Conservation (phyloP, 2,797 vertebrate species). For the Brotula barbata region DNA sequence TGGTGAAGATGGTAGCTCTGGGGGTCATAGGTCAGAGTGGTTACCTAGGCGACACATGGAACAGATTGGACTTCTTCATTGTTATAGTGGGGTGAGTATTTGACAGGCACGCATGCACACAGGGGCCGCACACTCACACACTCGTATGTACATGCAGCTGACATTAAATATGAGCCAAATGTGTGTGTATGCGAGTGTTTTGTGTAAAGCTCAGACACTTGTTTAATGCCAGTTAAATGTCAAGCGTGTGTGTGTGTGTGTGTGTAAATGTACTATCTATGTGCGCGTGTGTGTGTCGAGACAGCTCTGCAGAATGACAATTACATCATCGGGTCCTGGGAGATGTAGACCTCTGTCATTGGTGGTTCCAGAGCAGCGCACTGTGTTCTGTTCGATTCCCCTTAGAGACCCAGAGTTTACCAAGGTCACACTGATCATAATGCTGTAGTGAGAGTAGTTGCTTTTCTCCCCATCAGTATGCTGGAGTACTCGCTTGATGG, state of each 20-base stretch:
- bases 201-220: slow-evolving; percentile 74
- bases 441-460: slow-evolving; percentile 46
- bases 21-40: slow-evolving; percentile 93
- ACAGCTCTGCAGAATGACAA: slow-evolving; percentile 67
- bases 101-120: slow-evolving; percentile 35
- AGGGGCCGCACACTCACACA: slow-evolving; percentile 7
- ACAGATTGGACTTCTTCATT: slow-evolving; percentile 97
- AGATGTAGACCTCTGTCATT: slow-evolving; percentile 62
- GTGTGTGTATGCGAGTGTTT: slow-evolving; percentile 63
- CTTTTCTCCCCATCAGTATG: slow-evolving; percentile 82
- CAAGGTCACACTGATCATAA: slow-evolving; percentile 65
- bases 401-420: slow-evolving; percentile 41
- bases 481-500: slow-evolving; percentile 97
- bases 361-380: slow-evolving; percentile 62
- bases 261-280: slow-evolving; percentile 14
- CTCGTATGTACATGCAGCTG: slow-evolving; percentile 44
- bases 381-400: slow-evolving; percentile 50
- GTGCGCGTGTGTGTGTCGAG: slow-evolving; percentile 12
- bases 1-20: slow-evolving; percentile 95
- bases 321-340: slow-evolving; percentile 54
- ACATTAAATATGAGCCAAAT: slow-evolving; percentile 78
- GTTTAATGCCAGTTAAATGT: slow-evolving; percentile 85
- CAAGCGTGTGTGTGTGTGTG: slow-evolving; percentile 66
- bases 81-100: slow-evolving; percentile 91
- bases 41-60: slow-evolving; percentile 97